These are phyloP conservation scores for Leptinotarsa defecta DNA, from an alignment of 1,140 invertebrate species.

Conservation along the genomic window DNA sequence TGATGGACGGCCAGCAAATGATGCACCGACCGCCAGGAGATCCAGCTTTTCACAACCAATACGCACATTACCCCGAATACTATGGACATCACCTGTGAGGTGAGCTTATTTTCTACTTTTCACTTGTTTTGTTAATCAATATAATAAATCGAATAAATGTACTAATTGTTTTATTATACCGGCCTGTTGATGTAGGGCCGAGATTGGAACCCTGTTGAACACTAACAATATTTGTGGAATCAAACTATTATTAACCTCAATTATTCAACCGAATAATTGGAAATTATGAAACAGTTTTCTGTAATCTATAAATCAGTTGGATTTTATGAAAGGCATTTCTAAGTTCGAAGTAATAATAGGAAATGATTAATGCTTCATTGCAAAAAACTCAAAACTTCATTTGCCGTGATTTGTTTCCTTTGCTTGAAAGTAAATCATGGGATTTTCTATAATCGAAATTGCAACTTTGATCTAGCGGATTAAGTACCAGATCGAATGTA, in stretches of 20 bases:
- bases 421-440: background rate
- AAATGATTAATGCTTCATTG: background rate
- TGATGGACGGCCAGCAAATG: slow-evolving; percentile 95
- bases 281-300: background rate
- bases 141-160: too few relatives aligned
- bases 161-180: too few relatives aligned
- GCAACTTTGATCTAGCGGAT: background rate
- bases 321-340: background rate
- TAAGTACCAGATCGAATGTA: too few relatives aligned
- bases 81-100: slow-evolving; percentile 86
- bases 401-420: background rate
- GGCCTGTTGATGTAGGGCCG: too few relatives aligned
- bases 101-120: slow-evolving; percentile 33
- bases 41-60: slow-evolving; percentile 88
- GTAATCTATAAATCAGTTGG: slow-evolving; percentile 1
- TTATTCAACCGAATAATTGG: too few relatives aligned
- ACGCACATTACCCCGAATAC: slow-evolving; percentile 85
- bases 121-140: too few relatives aligned
- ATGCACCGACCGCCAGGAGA: slow-evolving; percentile 92
- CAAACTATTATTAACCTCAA: too few relatives aligned
- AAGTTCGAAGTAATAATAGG: background rate
- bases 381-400: background rate
- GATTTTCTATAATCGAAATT: background rate
- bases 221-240: too few relatives aligned
- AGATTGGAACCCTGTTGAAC: too few relatives aligned